Evolutionary conservation across 2,888 invertebrate genomes (phyloP).

Genomic region (Pimpla rufipes): DNA sequence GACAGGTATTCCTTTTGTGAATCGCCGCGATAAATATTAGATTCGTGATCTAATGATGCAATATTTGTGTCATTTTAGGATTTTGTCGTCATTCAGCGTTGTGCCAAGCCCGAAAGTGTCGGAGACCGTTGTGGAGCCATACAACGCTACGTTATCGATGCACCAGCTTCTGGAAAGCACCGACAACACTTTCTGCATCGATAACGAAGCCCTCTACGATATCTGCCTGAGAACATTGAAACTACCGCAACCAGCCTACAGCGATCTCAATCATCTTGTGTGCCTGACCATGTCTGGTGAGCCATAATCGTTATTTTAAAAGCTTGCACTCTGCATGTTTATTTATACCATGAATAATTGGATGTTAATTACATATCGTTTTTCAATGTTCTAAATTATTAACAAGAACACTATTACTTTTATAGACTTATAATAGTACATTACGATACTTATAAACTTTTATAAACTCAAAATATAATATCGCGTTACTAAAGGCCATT

Average conservation of each 20-base stretch:
- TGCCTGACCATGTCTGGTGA: slow-evolving; percentile 76
- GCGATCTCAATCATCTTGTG: slow-evolving; percentile 88
- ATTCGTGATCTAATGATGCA: background rate
- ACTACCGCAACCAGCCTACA: slow-evolving; percentile 87
- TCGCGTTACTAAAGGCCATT: too few species aligned
- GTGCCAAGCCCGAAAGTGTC: slow-evolving; percentile 93
- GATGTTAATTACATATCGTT: too few species aligned
- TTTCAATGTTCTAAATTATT: too few species aligned
- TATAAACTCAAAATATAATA: too few species aligned
- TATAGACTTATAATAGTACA: too few species aligned
- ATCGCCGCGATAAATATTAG: background rate
- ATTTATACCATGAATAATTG: too few species aligned
- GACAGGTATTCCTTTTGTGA: slow-evolving; percentile 68
- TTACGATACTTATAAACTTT: too few species aligned
- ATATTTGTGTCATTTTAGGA: slow-evolving; percentile 85
- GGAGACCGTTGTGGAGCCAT: slow-evolving; percentile 86
- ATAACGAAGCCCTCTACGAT: slow-evolving; percentile 87
- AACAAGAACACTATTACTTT: too few species aligned
- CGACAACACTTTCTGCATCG: slow-evolving; percentile 86
- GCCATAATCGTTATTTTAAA: background rate
- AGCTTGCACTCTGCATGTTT: background rate
- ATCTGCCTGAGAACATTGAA: slow-evolving; percentile 86
- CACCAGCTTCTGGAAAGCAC: slow-evolving; percentile 86
- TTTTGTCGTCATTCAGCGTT: slow-evolving; percentile 94
- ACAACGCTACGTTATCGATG: slow-evolving; percentile 87